Conservation (phyloP, 2,797 vertebrate species). For the Anisognathus igniventris region DNA sequence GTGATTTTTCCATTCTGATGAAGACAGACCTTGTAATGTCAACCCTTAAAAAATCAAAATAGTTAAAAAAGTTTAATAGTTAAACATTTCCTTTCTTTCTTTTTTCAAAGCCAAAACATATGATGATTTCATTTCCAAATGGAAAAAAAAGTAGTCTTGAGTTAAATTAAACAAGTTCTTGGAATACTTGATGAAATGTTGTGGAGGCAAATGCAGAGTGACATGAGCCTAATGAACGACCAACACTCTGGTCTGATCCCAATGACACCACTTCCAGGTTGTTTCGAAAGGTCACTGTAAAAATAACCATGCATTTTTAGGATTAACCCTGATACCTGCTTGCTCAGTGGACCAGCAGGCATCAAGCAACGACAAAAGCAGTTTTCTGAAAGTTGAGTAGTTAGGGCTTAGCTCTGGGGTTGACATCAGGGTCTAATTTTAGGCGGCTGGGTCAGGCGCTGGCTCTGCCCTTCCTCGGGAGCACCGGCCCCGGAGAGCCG, state of each 20-base stretch:
- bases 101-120: not conserved
- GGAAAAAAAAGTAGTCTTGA: not conserved
- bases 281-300: not conserved
- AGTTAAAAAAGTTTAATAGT: not conserved
- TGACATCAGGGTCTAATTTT: constrained; percentile 58
- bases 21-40: not conserved
- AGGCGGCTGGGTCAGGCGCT: not conserved
- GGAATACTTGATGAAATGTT: not conserved
- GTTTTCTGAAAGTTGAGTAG: constrained; percentile 48
- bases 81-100: not conserved
- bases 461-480: not conserved
- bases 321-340: constrained; percentile 30
- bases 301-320: not conserved
- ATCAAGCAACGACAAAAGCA: constrained; percentile 28
- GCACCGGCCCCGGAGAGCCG: not conserved
- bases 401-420: not conserved
- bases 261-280: not conserved
- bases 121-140: not conserved
- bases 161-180: not conserved
- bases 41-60: not conserved
- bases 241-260: not conserved
- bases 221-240: not conserved
- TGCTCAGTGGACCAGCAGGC: not conserved
- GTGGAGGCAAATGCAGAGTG: not conserved
- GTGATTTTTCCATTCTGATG: not conserved